phyloP scores from a whole-genome alignment of 2,797 vertebrate genomes.

The Tokudaia tokunoshimensis region DNA sequence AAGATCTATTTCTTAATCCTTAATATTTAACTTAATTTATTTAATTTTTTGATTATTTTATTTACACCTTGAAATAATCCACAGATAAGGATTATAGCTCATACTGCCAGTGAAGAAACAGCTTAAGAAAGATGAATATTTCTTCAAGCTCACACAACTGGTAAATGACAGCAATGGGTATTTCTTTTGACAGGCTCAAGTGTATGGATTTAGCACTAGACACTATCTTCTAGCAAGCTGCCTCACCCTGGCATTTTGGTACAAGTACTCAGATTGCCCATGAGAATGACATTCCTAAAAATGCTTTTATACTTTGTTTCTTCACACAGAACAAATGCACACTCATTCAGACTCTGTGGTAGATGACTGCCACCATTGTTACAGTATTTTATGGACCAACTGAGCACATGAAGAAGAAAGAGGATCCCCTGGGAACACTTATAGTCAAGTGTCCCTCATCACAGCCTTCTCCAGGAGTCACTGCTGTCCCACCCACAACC shows the following conservation, averaged over 20 bases:
- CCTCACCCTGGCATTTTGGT: background rate
- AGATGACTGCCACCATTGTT: background rate
- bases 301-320: background rate
- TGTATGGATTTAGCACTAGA: background rate
- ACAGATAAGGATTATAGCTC: background rate
- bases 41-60: background rate
- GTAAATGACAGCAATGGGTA: background rate
- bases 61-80: conserved; percentile 40
- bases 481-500: background rate
- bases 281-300: background rate
- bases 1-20: conserved; percentile 29
- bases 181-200: conserved; percentile 30
- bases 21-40: background rate
- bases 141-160: background rate
- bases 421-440: background rate
- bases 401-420: background rate
- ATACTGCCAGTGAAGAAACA: conserved; percentile 19
- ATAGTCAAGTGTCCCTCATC: background rate
- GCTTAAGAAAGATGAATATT: background rate
- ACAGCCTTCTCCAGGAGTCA: background rate
- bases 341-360: background rate
- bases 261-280: background rate
- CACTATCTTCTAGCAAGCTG: background rate
- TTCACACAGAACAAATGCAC: background rate
- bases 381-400: background rate